Evolutionary conservation across 2,888 invertebrate species (phyloP).

Genomic region (Seira musarum): DNA sequence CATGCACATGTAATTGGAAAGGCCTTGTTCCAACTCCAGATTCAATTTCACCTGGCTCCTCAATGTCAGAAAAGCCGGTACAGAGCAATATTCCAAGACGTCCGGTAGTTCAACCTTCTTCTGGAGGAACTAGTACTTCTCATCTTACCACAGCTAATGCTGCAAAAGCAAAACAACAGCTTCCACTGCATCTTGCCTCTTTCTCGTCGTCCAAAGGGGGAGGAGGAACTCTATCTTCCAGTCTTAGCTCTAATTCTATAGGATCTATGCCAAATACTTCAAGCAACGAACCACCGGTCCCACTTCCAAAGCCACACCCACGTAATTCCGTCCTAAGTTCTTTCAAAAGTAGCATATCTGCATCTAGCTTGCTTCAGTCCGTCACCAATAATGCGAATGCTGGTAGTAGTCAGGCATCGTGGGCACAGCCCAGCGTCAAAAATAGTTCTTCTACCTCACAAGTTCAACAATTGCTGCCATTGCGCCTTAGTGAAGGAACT

Average conservation of each 20-base stretch:
- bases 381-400: conserved; percentile 21
- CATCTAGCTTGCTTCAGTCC: conserved; percentile 44
- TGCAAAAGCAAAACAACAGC: conserved; percentile 82
- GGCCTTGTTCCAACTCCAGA: conserved; percentile 74
- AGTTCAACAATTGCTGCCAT: conserved; percentile 69
- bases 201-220: conserved; percentile 58
- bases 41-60: conserved; percentile 71
- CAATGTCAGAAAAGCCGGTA: conserved; percentile 69
- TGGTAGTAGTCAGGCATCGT: conserved; percentile 38
- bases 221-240: conserved; percentile 20
- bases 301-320: conserved; percentile 58
- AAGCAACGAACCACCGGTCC: conserved; percentile 43
- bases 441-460: conserved; percentile 49
- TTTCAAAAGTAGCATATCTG: conserved; percentile 54
- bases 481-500: conserved; percentile 67
- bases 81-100: conserved; percentile 71
- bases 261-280: conserved; percentile 35
- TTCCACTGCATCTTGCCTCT: conserved; percentile 90
- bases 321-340: conserved; percentile 57
- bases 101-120: conserved; percentile 58
- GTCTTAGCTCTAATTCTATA: conserved; percentile 14
- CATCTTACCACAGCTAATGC: conserved; percentile 57
- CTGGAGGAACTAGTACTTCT: conserved; percentile 61
- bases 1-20: conserved; percentile 72
- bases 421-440: conserved; percentile 50